Percentiles rank a stretch among this genome's conserved stretches.
Conservation (phyloP, 1,140 invertebrate species). For the Drosophila bocqueti region DNA sequence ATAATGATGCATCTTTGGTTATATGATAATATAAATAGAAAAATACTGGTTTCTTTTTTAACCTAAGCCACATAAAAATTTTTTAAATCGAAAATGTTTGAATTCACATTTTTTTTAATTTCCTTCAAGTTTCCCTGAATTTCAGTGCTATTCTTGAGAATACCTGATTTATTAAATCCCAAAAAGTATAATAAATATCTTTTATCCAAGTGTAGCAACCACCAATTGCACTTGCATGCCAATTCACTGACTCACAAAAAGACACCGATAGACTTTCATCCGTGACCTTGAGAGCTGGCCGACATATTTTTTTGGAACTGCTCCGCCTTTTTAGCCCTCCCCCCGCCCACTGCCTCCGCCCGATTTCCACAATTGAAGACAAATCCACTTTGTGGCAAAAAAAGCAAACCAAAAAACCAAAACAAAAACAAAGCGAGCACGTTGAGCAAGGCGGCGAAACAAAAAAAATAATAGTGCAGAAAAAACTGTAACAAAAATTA, state of each 20-base stretch:
- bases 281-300: conserved; percentile 77
- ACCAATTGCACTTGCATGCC: conserved; percentile 40
- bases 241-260: conserved; percentile 41
- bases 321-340: conserved; percentile 9
- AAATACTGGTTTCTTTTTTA: no score
- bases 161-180: no score
- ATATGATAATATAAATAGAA: no score
- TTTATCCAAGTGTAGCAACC: conserved; percentile 21
- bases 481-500: conserved; percentile 56
- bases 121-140: not conserved
- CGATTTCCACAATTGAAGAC: conserved; percentile 75
- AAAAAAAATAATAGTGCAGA: conserved; percentile 27
- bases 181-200: not conserved
- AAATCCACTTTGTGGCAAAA: conserved; percentile 73
- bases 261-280: conserved; percentile 74
- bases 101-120: no score
- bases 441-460: conserved; percentile 65
- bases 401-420: conserved; percentile 28
- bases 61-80: no score
- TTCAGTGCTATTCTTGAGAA: not conserved
- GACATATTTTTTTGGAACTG: conserved; percentile 47
- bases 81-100: no score
- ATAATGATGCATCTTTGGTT: no score
- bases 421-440: conserved; percentile 42
- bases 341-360: conserved; percentile 21